Evolutionary conservation across 2,113 vertebrate genomes (phyloP).

Genomic region (Synodontis membranacea): DNA sequence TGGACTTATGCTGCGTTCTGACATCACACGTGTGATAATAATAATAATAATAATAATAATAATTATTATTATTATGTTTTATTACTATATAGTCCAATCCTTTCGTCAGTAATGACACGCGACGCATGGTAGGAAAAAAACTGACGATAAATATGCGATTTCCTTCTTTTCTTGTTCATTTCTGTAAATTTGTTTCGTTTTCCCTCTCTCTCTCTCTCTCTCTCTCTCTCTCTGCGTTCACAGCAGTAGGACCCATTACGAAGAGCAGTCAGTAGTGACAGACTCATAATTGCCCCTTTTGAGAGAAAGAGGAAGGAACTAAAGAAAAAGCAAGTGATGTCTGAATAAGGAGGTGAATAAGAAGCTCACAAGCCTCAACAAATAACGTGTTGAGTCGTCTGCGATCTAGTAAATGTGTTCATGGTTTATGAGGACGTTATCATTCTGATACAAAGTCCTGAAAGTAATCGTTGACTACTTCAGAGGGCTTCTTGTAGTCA

Average conservation of each 20-base stretch:
- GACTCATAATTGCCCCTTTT: conserved; percentile 48
- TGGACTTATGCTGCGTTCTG: background rate
- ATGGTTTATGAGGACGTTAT: background rate
- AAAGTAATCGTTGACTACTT: background rate
- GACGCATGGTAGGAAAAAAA: background rate
- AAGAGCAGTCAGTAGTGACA: conserved; percentile 50
- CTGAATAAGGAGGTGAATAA: background rate
- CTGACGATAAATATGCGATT: background rate
- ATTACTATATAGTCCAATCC: too few species aligned
- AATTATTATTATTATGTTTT: too few species aligned
- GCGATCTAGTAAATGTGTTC: background rate
- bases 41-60: too few species aligned
- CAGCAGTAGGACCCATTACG: conserved; percentile 30
- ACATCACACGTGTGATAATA: too few species aligned
- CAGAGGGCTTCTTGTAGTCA: background rate
- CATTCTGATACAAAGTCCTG: background rate
- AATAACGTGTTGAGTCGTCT: background rate
- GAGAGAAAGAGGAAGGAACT: conserved; percentile 7
- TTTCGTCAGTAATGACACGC: background rate
- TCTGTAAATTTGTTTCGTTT: too few species aligned
- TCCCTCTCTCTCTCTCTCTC: background rate
- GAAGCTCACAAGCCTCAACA: background rate
- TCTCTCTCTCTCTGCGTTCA: conserved; percentile 1
- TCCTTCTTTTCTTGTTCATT: background rate
- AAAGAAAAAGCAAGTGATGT: background rate